Conservation (phyloP, 2,113 vertebrate genomes). For the Pelecanus crispus region DNA sequence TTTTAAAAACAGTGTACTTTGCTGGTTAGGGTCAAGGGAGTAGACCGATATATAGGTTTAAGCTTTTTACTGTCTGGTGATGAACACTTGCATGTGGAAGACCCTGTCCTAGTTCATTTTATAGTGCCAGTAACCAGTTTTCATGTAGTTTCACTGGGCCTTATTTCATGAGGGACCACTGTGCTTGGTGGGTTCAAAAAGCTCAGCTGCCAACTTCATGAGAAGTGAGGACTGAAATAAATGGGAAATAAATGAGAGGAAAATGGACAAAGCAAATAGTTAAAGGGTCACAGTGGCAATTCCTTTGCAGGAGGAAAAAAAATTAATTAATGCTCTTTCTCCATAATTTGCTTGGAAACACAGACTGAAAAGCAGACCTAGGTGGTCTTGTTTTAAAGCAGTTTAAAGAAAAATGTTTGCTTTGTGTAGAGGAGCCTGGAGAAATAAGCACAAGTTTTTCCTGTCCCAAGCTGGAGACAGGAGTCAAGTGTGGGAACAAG, state of each 20-base stretch:
- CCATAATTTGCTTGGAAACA: conserved; percentile 12
- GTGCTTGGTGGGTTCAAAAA: not conserved
- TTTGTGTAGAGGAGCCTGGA: not conserved
- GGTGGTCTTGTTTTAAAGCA: conserved; percentile 27
- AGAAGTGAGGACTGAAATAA: conserved; percentile 4
- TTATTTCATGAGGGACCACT: not conserved
- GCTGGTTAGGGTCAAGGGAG: not conserved
- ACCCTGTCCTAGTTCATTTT: not conserved
- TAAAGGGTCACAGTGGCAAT: not conserved
- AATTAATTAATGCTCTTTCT: conserved; percentile 13
- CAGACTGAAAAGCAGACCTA: conserved; percentile 23
- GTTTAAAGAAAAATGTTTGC: not conserved
- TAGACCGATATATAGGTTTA: not conserved
- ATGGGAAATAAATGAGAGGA: conserved; percentile 26
- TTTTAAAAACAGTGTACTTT: not conserved
- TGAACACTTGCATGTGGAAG: not conserved
- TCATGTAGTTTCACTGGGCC: not conserved
- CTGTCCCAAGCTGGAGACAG: not conserved
- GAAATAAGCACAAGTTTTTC: not conserved
- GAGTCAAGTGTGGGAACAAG: not conserved
- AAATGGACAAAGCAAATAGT: not conserved
- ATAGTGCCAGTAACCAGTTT: not conserved
- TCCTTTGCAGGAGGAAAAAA: not conserved
- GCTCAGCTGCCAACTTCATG: not conserved
- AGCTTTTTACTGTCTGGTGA: not conserved